A percentile compares a stretch with the other conserved stretches of the same genome.
Conservation (phyloP, 2,888 invertebrate genomes). For the Camptogramma bilineatum region DNA sequence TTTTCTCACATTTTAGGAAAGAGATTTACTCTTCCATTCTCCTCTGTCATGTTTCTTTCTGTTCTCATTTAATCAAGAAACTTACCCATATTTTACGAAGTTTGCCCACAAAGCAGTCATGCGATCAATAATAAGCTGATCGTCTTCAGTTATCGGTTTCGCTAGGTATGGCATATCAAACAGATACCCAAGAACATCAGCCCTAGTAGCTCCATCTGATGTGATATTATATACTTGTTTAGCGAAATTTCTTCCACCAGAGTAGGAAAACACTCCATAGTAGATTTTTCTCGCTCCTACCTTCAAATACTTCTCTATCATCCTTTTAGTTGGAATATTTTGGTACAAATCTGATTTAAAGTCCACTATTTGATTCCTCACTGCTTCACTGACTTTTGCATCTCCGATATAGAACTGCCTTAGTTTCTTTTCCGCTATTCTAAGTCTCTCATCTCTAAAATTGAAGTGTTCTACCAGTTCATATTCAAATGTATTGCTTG, state of each 20-base stretch:
- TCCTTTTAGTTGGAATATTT: conserved; percentile 47
- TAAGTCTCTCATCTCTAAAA: conserved; percentile 36
- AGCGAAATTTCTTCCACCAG: conserved; percentile 58
- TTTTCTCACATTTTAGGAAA: background rate
- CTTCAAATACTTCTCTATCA: conserved; percentile 53
- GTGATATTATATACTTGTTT: conserved; percentile 51
- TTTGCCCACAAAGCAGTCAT: conserved; percentile 49
- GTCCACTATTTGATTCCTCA: conserved; percentile 37
- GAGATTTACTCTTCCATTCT: background rate
- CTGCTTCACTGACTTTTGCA: conserved; percentile 34
- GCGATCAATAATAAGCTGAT: conserved; percentile 43
- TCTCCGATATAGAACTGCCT: conserved; percentile 49
- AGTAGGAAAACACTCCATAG: conserved; percentile 61
- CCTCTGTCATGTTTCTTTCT: background rate
- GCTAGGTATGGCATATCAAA: conserved; percentile 53
- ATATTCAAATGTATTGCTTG: conserved; percentile 15
- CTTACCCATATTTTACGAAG: conserved; percentile 57
- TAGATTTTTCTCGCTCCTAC: conserved; percentile 51
- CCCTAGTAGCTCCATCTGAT: conserved; percentile 50
- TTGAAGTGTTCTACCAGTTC: conserved; percentile 38
- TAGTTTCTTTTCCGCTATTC: conserved; percentile 41
- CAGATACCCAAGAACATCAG: conserved; percentile 58
- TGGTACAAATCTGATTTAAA: conserved; percentile 45
- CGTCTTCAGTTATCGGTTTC: conserved; percentile 48
- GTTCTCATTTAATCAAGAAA: background rate